Evolutionary conservation across 2,888 invertebrate genomes (phyloP).

Genomic region (Timema podura): DNA sequence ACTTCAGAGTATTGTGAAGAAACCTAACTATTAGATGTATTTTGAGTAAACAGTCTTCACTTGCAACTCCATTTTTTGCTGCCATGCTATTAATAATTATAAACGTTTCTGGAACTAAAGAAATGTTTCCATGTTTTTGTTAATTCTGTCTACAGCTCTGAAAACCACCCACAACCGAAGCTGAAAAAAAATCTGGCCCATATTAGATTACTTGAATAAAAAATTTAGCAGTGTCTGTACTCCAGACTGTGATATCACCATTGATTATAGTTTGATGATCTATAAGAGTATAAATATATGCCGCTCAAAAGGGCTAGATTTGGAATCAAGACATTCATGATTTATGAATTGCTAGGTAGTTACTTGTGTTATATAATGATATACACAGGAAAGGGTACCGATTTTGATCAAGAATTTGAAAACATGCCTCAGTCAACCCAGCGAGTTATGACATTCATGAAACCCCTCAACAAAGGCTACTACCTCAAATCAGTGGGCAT

Average conservation of each 20-base stretch:
- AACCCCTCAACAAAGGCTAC: neutral
- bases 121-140: neutral
- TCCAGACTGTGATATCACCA: neutral
- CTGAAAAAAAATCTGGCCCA: slow-evolving; percentile 1
- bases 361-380: neutral
- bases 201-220: neutral
- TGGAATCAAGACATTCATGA: neutral
- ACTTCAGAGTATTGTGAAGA: slow-evolving; percentile 8
- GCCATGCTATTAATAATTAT: neutral
- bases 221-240: neutral
- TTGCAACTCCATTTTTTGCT: neutral
- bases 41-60: neutral
- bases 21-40: slow-evolving; percentile 5
- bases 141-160: neutral
- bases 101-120: neutral
- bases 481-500: neutral
- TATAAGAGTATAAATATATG: neutral
- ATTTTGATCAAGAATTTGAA: neutral
- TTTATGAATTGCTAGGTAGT: neutral
- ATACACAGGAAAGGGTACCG: neutral
- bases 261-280: neutral
- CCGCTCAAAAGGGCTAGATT: neutral
- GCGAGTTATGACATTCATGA: neutral
- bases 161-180: slow-evolving; percentile 4
- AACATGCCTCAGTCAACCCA: slow-evolving; percentile 8